Conservation (phyloP, 2,797 vertebrate genomes). For the Melanotaenia maccullochi region DNA sequence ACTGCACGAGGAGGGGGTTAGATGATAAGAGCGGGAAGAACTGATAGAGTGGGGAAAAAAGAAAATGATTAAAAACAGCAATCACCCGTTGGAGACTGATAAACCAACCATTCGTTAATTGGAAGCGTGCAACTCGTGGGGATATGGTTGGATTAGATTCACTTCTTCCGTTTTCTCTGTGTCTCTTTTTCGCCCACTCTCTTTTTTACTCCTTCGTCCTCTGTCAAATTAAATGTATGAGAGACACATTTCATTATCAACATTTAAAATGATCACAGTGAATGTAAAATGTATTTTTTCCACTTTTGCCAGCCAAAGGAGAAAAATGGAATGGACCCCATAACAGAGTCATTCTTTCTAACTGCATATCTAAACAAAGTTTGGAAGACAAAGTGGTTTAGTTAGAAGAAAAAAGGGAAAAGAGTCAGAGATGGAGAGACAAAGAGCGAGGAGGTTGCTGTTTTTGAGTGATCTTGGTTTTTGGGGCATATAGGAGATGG, state of each 20-base stretch:
- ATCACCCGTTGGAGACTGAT: constrained; percentile 89
- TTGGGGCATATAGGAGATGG: constrained; percentile 76
- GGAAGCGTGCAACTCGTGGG: constrained; percentile 88
- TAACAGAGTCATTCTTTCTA: constrained; percentile 4
- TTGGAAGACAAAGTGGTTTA: constrained; percentile 31
- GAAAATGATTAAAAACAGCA: constrained; percentile 93
- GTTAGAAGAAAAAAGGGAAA: constrained; percentile 45
- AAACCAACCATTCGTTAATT: constrained; percentile 90
- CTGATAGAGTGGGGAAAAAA: constrained; percentile 78
- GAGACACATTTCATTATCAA: constrained; percentile 49
- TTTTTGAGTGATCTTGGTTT: constrained; percentile 77
- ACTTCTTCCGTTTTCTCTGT: constrained; percentile 54
- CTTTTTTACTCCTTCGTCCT: constrained; percentile 49
- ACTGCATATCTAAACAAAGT: constrained; percentile 50
- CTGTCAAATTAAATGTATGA: constrained; percentile 41
- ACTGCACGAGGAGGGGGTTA: constrained; percentile 73
- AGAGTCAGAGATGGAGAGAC: constrained; percentile 61
- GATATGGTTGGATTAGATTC: constrained; percentile 77
- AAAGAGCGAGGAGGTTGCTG: constrained; percentile 55
- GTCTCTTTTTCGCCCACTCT: constrained; percentile 66
- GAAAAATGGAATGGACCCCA: constrained; percentile 22
- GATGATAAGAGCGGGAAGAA: constrained; percentile 81
- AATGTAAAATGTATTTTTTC: constrained; percentile 34
- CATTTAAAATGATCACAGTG: constrained; percentile 42
- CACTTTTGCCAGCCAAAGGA: constrained; percentile 24